These are phyloP conservation scores for Drosophila subpulchrella DNA, from an alignment of 1,140 invertebrate species.

Conservation along the genomic window DNA sequence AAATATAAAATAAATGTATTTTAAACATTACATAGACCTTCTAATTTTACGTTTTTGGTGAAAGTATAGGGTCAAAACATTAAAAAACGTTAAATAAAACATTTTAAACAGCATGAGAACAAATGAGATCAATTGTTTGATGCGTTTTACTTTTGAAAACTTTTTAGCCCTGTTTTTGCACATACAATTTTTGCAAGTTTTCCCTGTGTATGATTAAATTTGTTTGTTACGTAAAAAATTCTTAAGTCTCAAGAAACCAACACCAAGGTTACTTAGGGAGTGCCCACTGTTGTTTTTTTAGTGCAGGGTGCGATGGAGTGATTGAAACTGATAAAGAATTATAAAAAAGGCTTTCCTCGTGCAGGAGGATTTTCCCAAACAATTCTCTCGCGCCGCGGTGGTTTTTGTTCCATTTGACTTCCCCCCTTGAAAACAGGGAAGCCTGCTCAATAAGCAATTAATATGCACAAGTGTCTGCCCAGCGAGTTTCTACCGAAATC, in stretches of 20 bases:
- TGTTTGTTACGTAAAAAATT: too few species aligned
- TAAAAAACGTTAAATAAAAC: too few species aligned
- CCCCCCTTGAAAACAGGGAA: background rate
- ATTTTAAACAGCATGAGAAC: too few species aligned
- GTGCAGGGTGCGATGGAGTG: slow-evolving; percentile 27
- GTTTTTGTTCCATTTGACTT: slow-evolving; percentile 10
- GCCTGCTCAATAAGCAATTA: slow-evolving; percentile 79
- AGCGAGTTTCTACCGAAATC: slow-evolving; percentile 42
- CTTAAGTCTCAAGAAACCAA: background rate
- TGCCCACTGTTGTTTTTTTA: slow-evolving; percentile 6
- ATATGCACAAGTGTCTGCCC: slow-evolving; percentile 78
- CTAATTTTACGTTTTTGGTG: too few species aligned
- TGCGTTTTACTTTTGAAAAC: too few species aligned
- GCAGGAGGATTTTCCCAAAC: slow-evolving; percentile 49
- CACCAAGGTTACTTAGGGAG: background rate
- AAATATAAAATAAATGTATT: too few species aligned
- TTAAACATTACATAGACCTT: too few species aligned
- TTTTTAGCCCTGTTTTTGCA: too few species aligned
- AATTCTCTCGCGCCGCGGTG: slow-evolving; percentile 28
- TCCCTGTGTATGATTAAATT: too few species aligned
- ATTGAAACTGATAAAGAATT: slow-evolving; percentile 63
- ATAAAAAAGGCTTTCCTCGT: slow-evolving; percentile 44
- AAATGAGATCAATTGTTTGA: too few species aligned
- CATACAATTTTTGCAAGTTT: too few species aligned
- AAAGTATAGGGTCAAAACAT: too few species aligned